These are phyloP conservation scores for Cephalotes varians DNA, from an alignment of 2,888 invertebrate genomes.

Conservation along the genomic window DNA sequence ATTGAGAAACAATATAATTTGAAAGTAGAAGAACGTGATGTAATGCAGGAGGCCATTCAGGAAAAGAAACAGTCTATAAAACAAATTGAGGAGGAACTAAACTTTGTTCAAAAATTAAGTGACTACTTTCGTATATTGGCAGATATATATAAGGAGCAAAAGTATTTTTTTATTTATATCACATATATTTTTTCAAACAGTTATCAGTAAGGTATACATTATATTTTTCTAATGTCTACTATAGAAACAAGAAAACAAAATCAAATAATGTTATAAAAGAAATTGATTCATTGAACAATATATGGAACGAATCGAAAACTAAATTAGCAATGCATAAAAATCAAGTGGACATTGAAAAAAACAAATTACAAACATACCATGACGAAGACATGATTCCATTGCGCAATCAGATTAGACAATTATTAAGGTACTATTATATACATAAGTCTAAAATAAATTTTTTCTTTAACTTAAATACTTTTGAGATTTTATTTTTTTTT, in stretches of 20 bases:
- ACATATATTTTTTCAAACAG: background rate
- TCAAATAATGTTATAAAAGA: conserved; percentile 56
- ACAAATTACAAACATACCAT: conserved; percentile 55
- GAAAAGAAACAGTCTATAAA: conserved; percentile 72
- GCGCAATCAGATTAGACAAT: conserved; percentile 55
- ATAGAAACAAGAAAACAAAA: conserved; percentile 62
- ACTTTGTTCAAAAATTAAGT: conserved; percentile 65
- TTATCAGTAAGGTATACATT: background rate
- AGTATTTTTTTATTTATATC: conserved; percentile 60
- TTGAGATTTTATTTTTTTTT: background rate
- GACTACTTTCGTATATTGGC: conserved; percentile 63
- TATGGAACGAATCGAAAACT: conserved; percentile 41
- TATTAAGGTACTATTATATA: conserved; percentile 58
- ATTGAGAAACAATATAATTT: conserved; percentile 64
- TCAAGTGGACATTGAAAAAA: conserved; percentile 56
- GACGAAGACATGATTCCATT: conserved; percentile 65
- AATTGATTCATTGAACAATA: conserved; percentile 56
- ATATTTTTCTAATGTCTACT: conserved; percentile 11
- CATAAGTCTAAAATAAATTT: background rate
- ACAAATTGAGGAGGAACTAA: conserved; percentile 61
- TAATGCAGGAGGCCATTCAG: conserved; percentile 67
- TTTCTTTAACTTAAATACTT: background rate
- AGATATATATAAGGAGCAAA: conserved; percentile 58
- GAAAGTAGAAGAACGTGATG: conserved; percentile 68
- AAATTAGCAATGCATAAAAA: conserved; percentile 52